phyloP scores from a whole-genome alignment of 2,888 invertebrate genomes.

The Drosophila histrio region DNA sequence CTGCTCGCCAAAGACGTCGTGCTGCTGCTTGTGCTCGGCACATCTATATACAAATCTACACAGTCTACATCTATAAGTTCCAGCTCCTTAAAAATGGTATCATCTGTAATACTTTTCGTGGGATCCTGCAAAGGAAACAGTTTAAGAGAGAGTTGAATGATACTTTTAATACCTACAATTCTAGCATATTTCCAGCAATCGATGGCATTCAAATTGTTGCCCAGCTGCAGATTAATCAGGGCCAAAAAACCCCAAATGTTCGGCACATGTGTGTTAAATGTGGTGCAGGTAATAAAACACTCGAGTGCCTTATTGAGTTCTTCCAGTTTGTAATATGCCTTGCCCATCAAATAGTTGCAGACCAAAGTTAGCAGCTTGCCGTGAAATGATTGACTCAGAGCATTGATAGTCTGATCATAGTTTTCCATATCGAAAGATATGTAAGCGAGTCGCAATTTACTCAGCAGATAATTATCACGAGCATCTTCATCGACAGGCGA shows the following conservation, averaged over 20 bases:
- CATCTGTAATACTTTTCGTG: slow-evolving; percentile 41
- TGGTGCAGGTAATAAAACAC: slow-evolving; percentile 61
- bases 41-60: slow-evolving; percentile 69
- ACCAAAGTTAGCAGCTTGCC: slow-evolving; percentile 29
- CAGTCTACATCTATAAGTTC: slow-evolving; percentile 58
- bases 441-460: slow-evolving; percentile 62
- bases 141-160: not conserved
- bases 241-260: slow-evolving; percentile 77
- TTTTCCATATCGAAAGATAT: slow-evolving; percentile 41
- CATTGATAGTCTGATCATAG: slow-evolving; percentile 35
- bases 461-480: slow-evolving; percentile 45
- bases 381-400: not conserved
- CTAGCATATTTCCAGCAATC: slow-evolving; percentile 79
- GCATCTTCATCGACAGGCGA: not conserved
- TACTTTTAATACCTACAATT: slow-evolving; percentile 44
- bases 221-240: slow-evolving; percentile 65
- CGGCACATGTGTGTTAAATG: slow-evolving; percentile 58
- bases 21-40: not conserved
- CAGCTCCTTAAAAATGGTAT: slow-evolving; percentile 64
- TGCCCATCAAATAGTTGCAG: slow-evolving; percentile 57
- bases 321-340: slow-evolving; percentile 55
- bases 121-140: slow-evolving; percentile 45
- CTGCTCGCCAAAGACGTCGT: not conserved
- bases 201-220: slow-evolving; percentile 68
- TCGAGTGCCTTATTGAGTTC: slow-evolving; percentile 47